phyloP scores from a whole-genome alignment of 2,888 invertebrate genomes.

The Pycnomerus fuliginosus region DNA sequence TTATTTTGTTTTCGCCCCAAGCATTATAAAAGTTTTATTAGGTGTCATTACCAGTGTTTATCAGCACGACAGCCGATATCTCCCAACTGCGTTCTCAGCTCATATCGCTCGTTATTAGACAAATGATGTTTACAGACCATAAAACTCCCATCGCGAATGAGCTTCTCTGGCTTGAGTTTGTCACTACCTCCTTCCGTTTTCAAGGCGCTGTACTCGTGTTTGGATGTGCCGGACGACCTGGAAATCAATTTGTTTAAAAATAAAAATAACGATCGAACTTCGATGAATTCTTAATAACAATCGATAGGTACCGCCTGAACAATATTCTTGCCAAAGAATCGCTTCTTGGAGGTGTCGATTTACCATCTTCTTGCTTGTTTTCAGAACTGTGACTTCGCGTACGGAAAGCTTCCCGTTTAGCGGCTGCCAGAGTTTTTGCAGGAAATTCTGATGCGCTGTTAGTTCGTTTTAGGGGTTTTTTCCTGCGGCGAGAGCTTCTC shows the following conservation, averaged over 20 bases:
- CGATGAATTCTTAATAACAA: constrained; percentile 10
- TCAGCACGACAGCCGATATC: constrained; percentile 81
- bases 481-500: constrained; percentile 54
- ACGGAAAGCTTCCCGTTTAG: constrained; percentile 62
- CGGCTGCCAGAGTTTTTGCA: constrained; percentile 62
- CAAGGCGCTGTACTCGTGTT: constrained; percentile 69
- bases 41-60: constrained; percentile 71
- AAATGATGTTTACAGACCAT: constrained; percentile 66
- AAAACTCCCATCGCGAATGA: constrained; percentile 65
- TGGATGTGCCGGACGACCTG: constrained; percentile 53
- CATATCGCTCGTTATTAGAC: constrained; percentile 69
- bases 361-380: constrained; percentile 59
- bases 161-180: constrained; percentile 59
- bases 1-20: not conserved
- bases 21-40: not conserved
- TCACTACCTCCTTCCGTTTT: constrained; percentile 62
- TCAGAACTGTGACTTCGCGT: constrained; percentile 67
- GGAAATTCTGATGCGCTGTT: constrained; percentile 71
- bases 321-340: constrained; percentile 75
- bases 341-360: constrained; percentile 61
- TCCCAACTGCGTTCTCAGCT: constrained; percentile 75
- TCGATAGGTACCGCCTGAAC: constrained; percentile 56
- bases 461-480: constrained; percentile 57
- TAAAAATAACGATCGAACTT: not conserved
- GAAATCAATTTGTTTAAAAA: constrained; percentile 58